Base-by-base conservation (phyloP, 1,140 invertebrate species). In the Chlorops oryzae region DNA sequence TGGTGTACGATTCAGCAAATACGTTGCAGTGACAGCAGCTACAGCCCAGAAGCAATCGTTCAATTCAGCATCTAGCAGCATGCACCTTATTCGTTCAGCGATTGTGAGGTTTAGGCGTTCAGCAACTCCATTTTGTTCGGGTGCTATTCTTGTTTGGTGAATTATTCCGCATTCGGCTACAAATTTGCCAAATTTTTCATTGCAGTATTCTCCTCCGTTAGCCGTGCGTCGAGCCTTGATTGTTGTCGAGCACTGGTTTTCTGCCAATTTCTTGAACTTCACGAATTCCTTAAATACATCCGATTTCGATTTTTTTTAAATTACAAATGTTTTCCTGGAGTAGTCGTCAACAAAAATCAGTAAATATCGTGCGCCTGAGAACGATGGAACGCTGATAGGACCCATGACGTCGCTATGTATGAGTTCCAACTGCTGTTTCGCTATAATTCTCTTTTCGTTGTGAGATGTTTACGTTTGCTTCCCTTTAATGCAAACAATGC, bases 271-370 rank as follows among this genome's bases (percentile, higher is more conserved):
- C 56, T 60, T 62, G 47, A 64, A 72, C 38, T 72, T 51, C 51
- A 59, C 55, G 20, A 74, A 71, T 51, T 39, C 47, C 12, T 50
- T 41, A 44, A 35, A 50, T 6, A 50, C 49, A 18, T 51, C 17
- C 1, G 22, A 25, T 45, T 51, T 51, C 10, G 25, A 20, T 34
- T 46, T 45, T 13, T 28, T 32, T 15, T 24, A 56, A 46, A 70
- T 65, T 15, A 74, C 59, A 50, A 57, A 59, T 52, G 62, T 58
- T 58, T 70, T 73, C 22, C 67, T 55, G 7, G 65, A 59, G 44
- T 47, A 72, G 20, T 77, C 73, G 58, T 78, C 74, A 2, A 73
- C 75, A 24, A 77, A 73, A 0, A 74, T 72, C 1, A 74, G 21
- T 24, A 73, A 68, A 52, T 73, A 78, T 6, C 47, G 42, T 2